phyloP scores from a whole-genome alignment of 1,140 invertebrate species.

The Drosophila novamexicana region DNA sequence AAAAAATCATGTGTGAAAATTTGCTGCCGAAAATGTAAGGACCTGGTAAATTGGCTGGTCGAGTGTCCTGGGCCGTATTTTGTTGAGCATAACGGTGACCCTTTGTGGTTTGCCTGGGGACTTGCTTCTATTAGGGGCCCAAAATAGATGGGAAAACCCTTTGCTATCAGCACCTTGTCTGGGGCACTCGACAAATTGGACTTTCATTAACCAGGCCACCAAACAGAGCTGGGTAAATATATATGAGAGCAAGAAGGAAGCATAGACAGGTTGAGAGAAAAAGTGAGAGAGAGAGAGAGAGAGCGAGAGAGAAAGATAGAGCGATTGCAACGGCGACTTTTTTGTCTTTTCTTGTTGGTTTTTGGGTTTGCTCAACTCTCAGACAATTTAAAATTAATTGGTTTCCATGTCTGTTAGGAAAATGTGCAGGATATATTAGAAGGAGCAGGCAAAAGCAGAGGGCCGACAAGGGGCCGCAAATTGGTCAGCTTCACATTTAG shows the following conservation, averaged over 20 bases:
- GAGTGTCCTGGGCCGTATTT: conserved; percentile 10
- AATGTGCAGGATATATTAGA: conserved; percentile 18
- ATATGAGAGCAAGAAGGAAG: conserved; percentile 1
- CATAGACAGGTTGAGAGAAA: neutral
- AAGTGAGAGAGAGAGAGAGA: neutral
- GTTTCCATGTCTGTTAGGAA: conserved; percentile 66
- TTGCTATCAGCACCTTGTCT: conserved; percentile 63
- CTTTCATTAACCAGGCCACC: conserved; percentile 43
- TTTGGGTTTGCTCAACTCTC: conserved; percentile 46
- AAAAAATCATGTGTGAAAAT: conserved; percentile 79
- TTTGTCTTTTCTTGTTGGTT: conserved; percentile 26
- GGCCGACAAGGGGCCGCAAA: conserved; percentile 24
- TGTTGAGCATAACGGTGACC: conserved; percentile 35
- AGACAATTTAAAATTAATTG: conserved; percentile 83
- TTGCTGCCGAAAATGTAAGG: conserved; percentile 23
- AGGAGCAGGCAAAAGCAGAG: conserved; percentile 31
- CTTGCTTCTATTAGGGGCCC: conserved; percentile 59
- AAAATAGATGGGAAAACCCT: conserved; percentile 64
- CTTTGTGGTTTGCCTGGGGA: conserved; percentile 35
- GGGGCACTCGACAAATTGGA: conserved; percentile 41
- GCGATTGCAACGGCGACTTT: conserved; percentile 27
- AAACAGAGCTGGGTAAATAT: conserved; percentile 40
- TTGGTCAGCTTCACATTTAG: conserved; percentile 40
- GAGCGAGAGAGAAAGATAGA: neutral
- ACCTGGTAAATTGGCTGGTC: conserved; percentile 4